phyloP scores from a whole-genome alignment of 2,888 invertebrate genomes.

The Autographa gamma region DNA sequence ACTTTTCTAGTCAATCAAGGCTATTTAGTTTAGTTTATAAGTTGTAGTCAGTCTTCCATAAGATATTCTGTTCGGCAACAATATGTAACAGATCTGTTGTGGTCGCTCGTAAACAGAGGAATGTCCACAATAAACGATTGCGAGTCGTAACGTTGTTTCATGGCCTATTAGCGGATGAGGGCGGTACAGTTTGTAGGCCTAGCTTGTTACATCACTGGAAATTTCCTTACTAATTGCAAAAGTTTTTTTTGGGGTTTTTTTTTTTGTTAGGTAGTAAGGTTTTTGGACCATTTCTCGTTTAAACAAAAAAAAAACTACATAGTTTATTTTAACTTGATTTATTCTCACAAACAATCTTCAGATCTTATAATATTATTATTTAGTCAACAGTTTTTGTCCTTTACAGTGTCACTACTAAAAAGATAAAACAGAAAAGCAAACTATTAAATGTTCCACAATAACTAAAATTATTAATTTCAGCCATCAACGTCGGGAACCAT shows the following conservation, averaged over 20 bases:
- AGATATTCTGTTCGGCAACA: not conserved
- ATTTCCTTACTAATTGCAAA: conserved; percentile 17
- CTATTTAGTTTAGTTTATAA: not conserved
- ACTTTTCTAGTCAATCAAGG: no score
- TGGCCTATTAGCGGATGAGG: conserved; percentile 26
- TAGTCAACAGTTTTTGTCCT: no score
- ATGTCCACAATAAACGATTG: conserved; percentile 59
- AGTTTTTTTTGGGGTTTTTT: not conserved
- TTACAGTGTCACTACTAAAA: no score
- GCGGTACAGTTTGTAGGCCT: conserved; percentile 15
- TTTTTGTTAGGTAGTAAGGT: no score
- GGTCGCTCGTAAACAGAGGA: conserved; percentile 52
- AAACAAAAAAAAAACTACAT: no score
- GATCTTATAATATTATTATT: no score
- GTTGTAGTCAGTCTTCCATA: not conserved
- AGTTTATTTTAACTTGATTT: no score
- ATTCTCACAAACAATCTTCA: no score
- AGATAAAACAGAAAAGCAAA: no score
- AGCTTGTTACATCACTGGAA: conserved; percentile 15
- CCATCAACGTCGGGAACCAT: not conserved
- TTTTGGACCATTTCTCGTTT: no score
- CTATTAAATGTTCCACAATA: no score
- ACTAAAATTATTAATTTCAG: not conserved
- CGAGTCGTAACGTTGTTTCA: conserved; percentile 50
- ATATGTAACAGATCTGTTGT: conserved; percentile 17